Conservation (phyloP, 2,888 invertebrate genomes). For the Rhyacophila evoluta region DNA sequence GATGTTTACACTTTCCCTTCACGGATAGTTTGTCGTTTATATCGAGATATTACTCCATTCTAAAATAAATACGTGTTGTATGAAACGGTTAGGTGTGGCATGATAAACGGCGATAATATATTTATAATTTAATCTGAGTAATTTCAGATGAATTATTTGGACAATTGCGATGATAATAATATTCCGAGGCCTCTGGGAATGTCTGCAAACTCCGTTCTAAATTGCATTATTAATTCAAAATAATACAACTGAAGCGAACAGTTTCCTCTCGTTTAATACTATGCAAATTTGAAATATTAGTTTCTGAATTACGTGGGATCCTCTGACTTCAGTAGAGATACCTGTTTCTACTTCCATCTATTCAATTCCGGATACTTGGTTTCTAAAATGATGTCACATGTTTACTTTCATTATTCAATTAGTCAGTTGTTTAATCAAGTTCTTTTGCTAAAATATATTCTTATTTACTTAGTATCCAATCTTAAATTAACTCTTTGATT, state of each 20-base stretch:
- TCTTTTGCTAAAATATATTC: no score
- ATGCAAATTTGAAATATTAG: neutral
- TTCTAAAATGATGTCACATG: no score
- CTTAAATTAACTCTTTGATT: no score
- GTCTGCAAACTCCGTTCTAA: neutral
- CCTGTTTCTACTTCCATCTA: neutral
- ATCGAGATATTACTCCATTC: no score
- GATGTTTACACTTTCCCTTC: no score
- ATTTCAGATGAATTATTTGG: neutral
- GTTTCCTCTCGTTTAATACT: neutral
- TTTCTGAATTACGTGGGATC: neutral
- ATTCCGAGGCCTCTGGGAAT: neutral
- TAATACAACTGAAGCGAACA: neutral
- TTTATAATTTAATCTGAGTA: neutral
- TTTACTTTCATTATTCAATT: no score
- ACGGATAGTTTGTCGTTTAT: no score
- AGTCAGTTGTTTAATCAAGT: neutral
- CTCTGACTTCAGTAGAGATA: neutral
- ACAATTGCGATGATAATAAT: neutral
- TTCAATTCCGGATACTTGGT: no score
- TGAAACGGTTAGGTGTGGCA: no score
- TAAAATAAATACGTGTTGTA: no score
- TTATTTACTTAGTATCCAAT: no score
- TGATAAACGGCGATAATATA: neutral
- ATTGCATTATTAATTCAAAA: slow-evolving; percentile 7